Conservation (phyloP, 2,797 vertebrate species). For the Furcifer pardalis region DNA sequence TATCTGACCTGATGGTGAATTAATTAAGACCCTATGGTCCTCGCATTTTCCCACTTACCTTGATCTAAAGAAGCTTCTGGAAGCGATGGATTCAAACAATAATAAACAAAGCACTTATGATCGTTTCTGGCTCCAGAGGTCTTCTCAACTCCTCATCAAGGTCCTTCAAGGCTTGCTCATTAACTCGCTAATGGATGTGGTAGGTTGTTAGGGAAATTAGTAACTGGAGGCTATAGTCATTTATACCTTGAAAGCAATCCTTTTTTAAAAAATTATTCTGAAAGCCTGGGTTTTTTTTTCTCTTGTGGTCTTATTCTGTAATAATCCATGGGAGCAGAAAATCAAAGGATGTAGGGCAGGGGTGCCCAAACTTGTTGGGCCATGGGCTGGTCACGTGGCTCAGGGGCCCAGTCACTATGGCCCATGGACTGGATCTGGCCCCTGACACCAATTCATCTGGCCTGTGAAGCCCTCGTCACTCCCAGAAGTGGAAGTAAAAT, state of each 20-base stretch:
- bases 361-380: too few relatives aligned
- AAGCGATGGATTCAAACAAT: conserved; percentile 30
- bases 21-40: neutral
- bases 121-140: conserved; percentile 35
- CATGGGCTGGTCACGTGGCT: too few relatives aligned
- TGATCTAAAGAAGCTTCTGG: neutral
- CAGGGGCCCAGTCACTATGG: too few relatives aligned
- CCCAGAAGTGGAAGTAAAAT: too few relatives aligned
- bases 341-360: too few relatives aligned
- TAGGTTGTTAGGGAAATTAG: conserved; percentile 48
- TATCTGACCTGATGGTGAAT: neutral
- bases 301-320: conserved; percentile 39
- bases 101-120: conserved; percentile 9
- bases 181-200: conserved; percentile 40
- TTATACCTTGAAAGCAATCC: conserved; percentile 50
- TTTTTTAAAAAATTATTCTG: conserved; percentile 36
- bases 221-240: conserved; percentile 20
- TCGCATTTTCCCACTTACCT: neutral
- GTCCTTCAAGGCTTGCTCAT: conserved; percentile 23
- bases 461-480: too few relatives aligned
- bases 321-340: conserved; percentile 36
- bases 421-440: too few relatives aligned
- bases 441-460: too few relatives aligned
- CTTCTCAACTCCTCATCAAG: neutral
- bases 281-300: conserved; percentile 53